phyloP scores from a whole-genome alignment of 2,797 vertebrate species.

The Melanotaenia nigrans region DNA sequence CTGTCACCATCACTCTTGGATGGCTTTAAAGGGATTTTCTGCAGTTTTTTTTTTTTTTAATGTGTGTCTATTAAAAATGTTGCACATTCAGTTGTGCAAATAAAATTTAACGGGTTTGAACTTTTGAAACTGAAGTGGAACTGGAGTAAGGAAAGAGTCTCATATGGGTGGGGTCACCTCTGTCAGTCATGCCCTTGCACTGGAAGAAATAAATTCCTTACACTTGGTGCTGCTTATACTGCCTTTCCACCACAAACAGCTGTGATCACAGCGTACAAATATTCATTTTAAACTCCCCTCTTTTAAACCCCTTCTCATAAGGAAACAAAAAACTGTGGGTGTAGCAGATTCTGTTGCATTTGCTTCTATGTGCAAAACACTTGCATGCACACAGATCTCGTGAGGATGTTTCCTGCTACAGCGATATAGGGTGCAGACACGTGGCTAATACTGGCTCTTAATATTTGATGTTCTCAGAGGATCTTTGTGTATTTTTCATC shows the following conservation, averaged over 20 bases:
- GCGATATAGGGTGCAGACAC: constrained; percentile 87
- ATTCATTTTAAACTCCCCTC: constrained; percentile 17
- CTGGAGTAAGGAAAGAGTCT: constrained; percentile 28
- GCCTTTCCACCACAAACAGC: constrained; percentile 14
- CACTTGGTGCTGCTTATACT: constrained; percentile 2
- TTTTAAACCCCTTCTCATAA: constrained; percentile 4
- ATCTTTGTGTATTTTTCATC: constrained; percentile 67
- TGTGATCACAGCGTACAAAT: constrained; percentile 35
- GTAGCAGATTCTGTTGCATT: constrained; percentile 3
- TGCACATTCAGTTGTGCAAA: constrained; percentile 27
- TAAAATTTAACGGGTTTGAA: constrained; percentile 61
- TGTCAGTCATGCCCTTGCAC: constrained; percentile 16
- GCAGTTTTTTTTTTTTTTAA: constrained; percentile 41
- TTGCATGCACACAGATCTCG: constrained; percentile 41
- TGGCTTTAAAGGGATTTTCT: constrained; percentile 56
- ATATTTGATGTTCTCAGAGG: constrained; percentile 91
- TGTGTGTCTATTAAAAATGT: constrained; percentile 23
- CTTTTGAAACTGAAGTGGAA: constrained; percentile 45
- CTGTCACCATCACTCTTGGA: constrained; percentile 42
- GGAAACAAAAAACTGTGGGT: constrained; percentile 15
- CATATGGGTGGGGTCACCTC: constrained; percentile 45
- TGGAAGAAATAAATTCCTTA: constrained; percentile 53
- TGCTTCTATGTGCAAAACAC: constrained; percentile 49
- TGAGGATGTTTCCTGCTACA: constrained; percentile 74
- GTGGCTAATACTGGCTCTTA: constrained; percentile 93